Conservation (phyloP, 2,797 vertebrate species). For the Heteromormyrus szaboi region DNA sequence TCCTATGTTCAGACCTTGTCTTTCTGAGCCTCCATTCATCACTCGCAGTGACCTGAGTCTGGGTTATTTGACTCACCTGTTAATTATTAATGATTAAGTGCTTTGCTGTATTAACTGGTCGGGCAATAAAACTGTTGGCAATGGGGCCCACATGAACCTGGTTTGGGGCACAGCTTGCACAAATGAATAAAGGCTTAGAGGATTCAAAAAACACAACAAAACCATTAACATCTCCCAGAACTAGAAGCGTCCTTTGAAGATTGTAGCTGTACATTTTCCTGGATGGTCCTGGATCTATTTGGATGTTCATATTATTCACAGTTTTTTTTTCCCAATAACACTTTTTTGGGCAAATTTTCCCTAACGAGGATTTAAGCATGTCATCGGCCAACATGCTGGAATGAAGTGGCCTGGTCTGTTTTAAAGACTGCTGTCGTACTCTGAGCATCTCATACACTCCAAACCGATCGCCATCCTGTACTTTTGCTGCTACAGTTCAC, state of each 20-base stretch:
- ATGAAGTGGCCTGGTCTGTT: background rate
- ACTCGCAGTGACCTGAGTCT: background rate
- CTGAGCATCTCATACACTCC: background rate
- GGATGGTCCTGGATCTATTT: background rate
- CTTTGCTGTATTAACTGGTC: background rate
- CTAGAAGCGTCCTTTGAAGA: background rate
- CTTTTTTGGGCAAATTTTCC: background rate
- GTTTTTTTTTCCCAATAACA: background rate
- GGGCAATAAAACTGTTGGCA: background rate
- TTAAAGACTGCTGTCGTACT: background rate
- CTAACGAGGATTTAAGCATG: background rate
- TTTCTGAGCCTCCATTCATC: background rate
- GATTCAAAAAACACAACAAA: background rate
- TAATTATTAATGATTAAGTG: constrained; percentile 2
- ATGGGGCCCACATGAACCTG: background rate
- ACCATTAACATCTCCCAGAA: background rate
- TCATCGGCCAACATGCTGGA: background rate
- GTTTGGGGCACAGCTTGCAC: background rate
- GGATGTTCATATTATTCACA: background rate
- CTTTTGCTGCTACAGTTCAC: background rate
- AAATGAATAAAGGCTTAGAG: background rate
- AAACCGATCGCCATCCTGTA: background rate
- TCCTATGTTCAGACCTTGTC: background rate
- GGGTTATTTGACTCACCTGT: background rate
- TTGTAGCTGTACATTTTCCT: background rate